Conservation (phyloP, 2,888 invertebrate species). For the Agrochola macilenta region DNA sequence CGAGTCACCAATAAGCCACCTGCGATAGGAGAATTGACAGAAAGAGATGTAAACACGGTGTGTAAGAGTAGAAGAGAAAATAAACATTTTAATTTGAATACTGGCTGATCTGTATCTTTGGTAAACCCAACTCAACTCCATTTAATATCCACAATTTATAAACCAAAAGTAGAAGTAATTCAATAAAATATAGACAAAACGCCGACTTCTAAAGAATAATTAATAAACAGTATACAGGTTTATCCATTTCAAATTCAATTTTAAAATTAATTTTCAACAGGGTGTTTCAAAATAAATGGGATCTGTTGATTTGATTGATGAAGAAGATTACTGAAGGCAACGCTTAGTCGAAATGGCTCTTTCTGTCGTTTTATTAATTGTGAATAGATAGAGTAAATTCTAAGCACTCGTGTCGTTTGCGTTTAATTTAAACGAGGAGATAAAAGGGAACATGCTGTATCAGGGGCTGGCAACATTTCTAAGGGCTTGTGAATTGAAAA, state of each 20-base stretch:
- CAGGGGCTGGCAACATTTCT: constrained; percentile 6
- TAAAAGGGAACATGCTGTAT: constrained; percentile 42
- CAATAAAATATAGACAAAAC: constrained; percentile 26
- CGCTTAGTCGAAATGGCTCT: constrained; percentile 38
- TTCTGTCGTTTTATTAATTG: constrained; percentile 43
- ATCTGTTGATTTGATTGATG: constrained; percentile 63
- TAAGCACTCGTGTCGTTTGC: constrained; percentile 32
- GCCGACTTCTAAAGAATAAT: constrained; percentile 35
- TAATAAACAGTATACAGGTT: constrained; percentile 35
- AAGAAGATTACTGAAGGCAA: constrained; percentile 52
- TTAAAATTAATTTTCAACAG: constrained; percentile 51
- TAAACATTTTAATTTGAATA: not conserved
- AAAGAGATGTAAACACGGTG: not conserved
- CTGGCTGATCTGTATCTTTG: not conserved
- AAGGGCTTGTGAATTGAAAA: constrained; percentile 6
- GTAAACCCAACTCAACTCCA: not conserved
- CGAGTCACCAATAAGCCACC: too few relatives aligned
- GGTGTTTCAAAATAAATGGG: constrained; percentile 56
- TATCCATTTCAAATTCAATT: constrained; percentile 55
- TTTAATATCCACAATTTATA: constrained; percentile 1
- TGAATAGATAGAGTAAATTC: constrained; percentile 36
- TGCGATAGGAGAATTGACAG: not conserved
- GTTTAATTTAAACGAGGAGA: constrained; percentile 36
- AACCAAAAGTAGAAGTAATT: constrained; percentile 8
- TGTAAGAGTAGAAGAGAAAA: not conserved